These are phyloP conservation scores for Gavialis gangeticus DNA, from an alignment of 2,113 vertebrate genomes.

Conservation along the genomic window DNA sequence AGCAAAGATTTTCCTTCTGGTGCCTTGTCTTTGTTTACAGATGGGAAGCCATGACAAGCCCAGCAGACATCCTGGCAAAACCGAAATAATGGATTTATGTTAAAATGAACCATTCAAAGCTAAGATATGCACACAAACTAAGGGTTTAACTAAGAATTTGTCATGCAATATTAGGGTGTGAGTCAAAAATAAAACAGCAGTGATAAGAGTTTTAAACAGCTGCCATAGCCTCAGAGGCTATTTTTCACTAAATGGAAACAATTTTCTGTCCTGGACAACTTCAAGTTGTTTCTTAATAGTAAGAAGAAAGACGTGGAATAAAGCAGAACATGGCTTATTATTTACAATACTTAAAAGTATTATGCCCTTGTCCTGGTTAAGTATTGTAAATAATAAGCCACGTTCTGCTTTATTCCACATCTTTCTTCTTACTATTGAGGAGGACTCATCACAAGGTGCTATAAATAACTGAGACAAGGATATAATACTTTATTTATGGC, in stretches of 20 bases:
- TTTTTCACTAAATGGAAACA: background rate
- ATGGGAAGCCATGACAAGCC: background rate
- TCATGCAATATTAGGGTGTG: constrained; percentile 2
- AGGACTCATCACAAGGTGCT: no score
- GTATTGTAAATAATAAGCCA: background rate
- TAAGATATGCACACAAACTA: background rate
- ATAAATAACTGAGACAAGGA: no score
- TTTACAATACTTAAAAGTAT: background rate
- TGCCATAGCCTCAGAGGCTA: background rate
- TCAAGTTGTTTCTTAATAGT: background rate
- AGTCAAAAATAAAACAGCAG: background rate
- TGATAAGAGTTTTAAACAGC: background rate
- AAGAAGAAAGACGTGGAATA: background rate
- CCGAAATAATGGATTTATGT: background rate
- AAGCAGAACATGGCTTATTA: background rate
- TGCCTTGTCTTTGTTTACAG: background rate
- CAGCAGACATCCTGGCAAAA: background rate
- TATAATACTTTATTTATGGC: background rate
- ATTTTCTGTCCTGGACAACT: background rate
- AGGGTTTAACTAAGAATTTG: background rate
- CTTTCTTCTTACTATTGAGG: background rate
- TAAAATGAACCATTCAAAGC: background rate
- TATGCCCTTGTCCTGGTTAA: no score
- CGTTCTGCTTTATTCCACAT: background rate
- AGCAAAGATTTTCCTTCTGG: background rate